Evolutionary conservation across 2,888 invertebrate genomes (phyloP), one percentile per base, ranked within the genome.

Genomic region (Drosophila emarginata): DNA sequence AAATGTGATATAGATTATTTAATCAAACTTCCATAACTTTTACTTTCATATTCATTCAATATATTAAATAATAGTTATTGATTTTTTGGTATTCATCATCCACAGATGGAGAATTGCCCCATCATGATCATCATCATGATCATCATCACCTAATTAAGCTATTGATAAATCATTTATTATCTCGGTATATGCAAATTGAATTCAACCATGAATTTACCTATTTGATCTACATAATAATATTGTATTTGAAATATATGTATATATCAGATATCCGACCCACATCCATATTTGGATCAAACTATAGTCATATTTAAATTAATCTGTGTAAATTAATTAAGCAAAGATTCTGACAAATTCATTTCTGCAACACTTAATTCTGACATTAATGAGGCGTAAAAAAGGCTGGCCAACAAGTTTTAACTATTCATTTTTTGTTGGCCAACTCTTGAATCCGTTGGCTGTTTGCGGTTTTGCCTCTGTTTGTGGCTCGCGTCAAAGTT

Each of bases 371-470:
- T 69, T 40, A 61, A 51, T 59, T 59, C 50, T 32, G 77, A 72
- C 85, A 63, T 73, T 76, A 87, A 82, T 77, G 82, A 79, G 72
- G 69, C 86, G 63, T 77, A 68, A 87, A 87, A 72, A 61, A 61
- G 58, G 67, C 67, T 67, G 74, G 53, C 56, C 23, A 78, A 81
- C 85, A 63, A 84, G 81, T 87, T 82, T 65, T 60, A 59, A 12
- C 21, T 18, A 76, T 76, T 39, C n/a, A 36, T 32, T 52, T 54
- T 72, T 53, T n/a, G n/a, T 12, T 57, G 37, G 36, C 53, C 37
- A 40, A 39, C 26, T 61, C 28, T 61, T 59, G 37, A 64, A 64
- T 64, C 53, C 18, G 18, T 28, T 58, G 51, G 23, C 32, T 52
- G 9, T 58, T 61, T 67, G 37, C 15, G 45, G 56, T 15, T 37